Conservation (phyloP, 2,888 invertebrate species). For the Oasisia sp. region DNA sequence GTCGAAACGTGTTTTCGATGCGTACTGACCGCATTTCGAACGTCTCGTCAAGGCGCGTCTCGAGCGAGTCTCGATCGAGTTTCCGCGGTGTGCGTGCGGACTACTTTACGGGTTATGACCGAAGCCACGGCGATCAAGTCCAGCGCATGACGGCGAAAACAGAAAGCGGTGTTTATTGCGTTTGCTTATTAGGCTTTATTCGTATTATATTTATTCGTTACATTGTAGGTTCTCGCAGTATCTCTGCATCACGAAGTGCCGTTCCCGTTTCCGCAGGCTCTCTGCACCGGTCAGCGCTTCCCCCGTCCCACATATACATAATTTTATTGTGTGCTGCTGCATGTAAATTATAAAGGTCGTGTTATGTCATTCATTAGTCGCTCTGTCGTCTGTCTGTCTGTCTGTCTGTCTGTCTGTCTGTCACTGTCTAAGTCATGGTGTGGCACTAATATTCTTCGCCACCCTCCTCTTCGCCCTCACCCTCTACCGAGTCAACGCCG, state of each 20-base stretch:
- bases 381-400: not conserved
- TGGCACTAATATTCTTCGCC: slow-evolving; percentile 13
- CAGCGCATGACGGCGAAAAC: not conserved
- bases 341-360: not conserved
- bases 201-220: slow-evolving; percentile 7
- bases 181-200: slow-evolving; percentile 14
- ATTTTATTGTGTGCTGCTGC: slow-evolving; percentile 14
- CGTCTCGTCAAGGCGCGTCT: too few species aligned
- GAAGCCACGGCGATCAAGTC: not conserved
- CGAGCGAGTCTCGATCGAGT: too few species aligned
- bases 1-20: too few species aligned
- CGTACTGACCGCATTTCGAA: too few species aligned
- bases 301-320: not conserved
- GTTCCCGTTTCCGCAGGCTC: not conserved
- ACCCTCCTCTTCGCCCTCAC: slow-evolving; percentile 39
- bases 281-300: slow-evolving; percentile 3
- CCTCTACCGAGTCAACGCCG: slow-evolving; percentile 54
- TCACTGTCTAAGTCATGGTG: not conserved
- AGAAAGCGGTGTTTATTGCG: not conserved
- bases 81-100: too few species aligned
- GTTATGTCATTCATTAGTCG: not conserved
- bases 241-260: not conserved
- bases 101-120: too few species aligned
- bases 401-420: not conserved
- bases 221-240: slow-evolving; percentile 10